Conservation (phyloP, 2,113 vertebrate species). For the Cyrtonyx montezumae region DNA sequence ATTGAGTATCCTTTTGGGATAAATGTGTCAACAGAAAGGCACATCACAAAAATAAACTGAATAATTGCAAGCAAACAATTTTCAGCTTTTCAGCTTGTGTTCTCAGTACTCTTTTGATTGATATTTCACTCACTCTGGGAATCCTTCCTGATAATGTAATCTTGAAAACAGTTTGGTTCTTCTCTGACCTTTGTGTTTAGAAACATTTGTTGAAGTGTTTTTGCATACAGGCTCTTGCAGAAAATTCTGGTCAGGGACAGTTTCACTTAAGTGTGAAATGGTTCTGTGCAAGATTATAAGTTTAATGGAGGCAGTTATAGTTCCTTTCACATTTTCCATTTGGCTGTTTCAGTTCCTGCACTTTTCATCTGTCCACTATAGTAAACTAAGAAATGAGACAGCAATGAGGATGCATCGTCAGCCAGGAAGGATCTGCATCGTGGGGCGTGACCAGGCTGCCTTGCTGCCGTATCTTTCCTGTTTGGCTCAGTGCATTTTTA, state of each 20-base stretch:
- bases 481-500: neutral
- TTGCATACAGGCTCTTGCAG: constrained; percentile 19
- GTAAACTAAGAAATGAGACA: neutral
- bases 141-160: constrained; percentile 33
- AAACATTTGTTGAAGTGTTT: constrained; percentile 52
- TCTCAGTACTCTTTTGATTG: constrained; percentile 30
- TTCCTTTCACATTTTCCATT: neutral
- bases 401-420: neutral
- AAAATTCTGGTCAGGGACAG: constrained; percentile 24
- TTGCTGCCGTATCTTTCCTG: neutral
- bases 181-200: constrained; percentile 53
- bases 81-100: constrained; percentile 46
- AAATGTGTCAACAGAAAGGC: constrained; percentile 34
- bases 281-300: neutral
- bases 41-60: constrained; percentile 34
- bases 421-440: neutral
- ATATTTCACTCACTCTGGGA: constrained; percentile 27
- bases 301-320: neutral
- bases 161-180: constrained; percentile 22
- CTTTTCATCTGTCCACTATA: neutral
- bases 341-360: neutral
- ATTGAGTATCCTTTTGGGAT: constrained; percentile 34
- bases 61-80: constrained; percentile 56
- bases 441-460: neutral
- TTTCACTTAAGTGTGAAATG: constrained; percentile 25